Evolutionary conservation across 2,113 vertebrate species (phyloP), one percentile per base, ranked within the genome.

Genomic region (Thalassoma bifasciatum): DNA sequence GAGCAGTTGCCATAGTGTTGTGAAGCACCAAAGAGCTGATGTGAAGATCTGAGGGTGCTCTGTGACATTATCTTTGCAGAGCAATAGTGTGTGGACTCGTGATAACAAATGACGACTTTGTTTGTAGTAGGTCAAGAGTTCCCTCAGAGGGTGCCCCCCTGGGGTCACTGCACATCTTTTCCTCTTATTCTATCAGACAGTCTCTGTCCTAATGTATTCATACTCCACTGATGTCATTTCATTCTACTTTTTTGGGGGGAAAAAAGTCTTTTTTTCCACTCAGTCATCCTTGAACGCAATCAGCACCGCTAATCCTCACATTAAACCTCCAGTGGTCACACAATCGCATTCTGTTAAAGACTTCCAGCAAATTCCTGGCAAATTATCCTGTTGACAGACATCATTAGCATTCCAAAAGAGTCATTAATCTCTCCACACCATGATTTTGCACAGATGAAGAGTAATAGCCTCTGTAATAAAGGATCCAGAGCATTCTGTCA

Each of bases 311-410:
- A 85, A 89, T 89, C 80, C 79, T 71, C 37, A 42, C 30, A 68
- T 71, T 79, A 82, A 90, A 81, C 79, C 79, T 74, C 64, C 38
- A 77, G 34, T 81, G 78, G 86, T 77, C 82, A 51, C 71, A 79
- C 73, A 87, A 64, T 86, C 60, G 0, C 74, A 83, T 76, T 86
- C 66, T 57, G 66, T 81, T 66, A 58, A 78, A 84, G 70, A 76
- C 77, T 80, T 60, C 53, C 77, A 65, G 67, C 12, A 19, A 83
- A 89, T 83, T 79, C 52, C 63, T 57, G 50, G 65, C 51, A 50
- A 89, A 88, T 83, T 53, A 87, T 77, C 60, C 71, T 85, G 73
- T 89, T 88, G 82, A 83, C 79, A 83, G 85, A 81, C 85, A 69
- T 86, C 83, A 86, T 88, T 89, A 86, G 66, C 75, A 71, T 80